Evolutionary conservation across 2,888 invertebrate genomes (phyloP).

Genomic region (Drosophila trichaetosa): DNA sequence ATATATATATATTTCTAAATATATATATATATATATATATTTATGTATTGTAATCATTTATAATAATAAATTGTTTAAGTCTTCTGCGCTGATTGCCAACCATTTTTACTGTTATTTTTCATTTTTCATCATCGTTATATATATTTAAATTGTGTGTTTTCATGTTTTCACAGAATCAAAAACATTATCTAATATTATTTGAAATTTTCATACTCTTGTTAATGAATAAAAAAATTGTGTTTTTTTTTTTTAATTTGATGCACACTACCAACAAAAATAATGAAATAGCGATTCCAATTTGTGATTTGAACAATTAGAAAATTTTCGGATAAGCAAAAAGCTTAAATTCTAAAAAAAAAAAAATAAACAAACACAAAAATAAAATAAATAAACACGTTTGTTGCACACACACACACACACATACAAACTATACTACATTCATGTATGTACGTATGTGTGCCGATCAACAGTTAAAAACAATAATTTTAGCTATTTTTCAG

Average conservation of each 20-base stretch:
- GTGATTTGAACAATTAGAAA: constrained; percentile 47
- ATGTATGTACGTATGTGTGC: constrained; percentile 7
- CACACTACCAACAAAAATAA: constrained; percentile 63
- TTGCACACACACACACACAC: constrained; percentile 16
- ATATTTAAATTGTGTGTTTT: constrained; percentile 23
- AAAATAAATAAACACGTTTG: constrained; percentile 40
- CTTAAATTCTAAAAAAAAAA: constrained; percentile 19
- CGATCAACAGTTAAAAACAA: constrained; percentile 65
- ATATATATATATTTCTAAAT: constrained; percentile 21
- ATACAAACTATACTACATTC: constrained; percentile 11
- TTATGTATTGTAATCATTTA: constrained; percentile 49
- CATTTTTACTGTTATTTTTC: constrained; percentile 55
- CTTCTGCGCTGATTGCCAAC: constrained; percentile 81
- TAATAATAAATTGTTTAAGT: constrained; percentile 74
- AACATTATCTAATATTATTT: constrained; percentile 5
- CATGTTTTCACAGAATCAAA: constrained; percentile 12
- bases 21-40: constrained; percentile 33
- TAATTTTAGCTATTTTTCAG: constrained; percentile 65
- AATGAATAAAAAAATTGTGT: constrained; percentile 18
- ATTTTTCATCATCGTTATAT: constrained; percentile 8
- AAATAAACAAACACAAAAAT: constrained; percentile 34
- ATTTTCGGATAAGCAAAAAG: constrained; percentile 19
- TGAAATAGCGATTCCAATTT: constrained; percentile 31
- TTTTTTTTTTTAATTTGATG: constrained; percentile 38
- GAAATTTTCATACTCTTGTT: constrained; percentile 3